phyloP scores from a whole-genome alignment of 2,888 invertebrate genomes.

The Camptogramma bilineatum region DNA sequence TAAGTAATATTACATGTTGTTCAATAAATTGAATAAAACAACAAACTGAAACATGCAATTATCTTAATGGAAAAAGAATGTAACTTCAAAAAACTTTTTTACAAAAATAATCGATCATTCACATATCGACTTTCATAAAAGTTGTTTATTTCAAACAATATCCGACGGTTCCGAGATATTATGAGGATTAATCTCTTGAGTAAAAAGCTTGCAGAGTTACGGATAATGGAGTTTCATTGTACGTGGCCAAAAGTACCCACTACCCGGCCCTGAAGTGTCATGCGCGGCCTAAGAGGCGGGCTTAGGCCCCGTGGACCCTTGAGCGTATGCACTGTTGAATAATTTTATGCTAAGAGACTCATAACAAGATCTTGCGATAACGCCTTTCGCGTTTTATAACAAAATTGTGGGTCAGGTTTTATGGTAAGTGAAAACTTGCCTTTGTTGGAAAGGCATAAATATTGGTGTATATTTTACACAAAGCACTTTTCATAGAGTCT shows the following conservation, averaged over 20 bases:
- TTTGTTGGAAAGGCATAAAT: neutral
- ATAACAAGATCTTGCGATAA: constrained; percentile 20
- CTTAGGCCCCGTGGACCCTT: constrained; percentile 22
- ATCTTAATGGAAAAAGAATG: constrained; percentile 9
- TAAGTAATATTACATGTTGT: neutral
- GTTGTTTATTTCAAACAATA: constrained; percentile 10
- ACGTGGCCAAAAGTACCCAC: constrained; percentile 54
- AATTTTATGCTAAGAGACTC: constrained; percentile 31
- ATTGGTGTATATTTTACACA: neutral
- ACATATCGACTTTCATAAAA: neutral
- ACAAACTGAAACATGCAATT: neutral
- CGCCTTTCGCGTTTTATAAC: constrained; percentile 17
- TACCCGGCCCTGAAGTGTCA: constrained; percentile 43
- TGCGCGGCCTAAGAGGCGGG: constrained; percentile 34
- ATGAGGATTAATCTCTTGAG: constrained; percentile 58
- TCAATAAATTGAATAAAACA: neutral
- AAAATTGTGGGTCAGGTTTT: constrained; percentile 2
- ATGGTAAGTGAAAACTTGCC: neutral
- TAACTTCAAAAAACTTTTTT: neutral
- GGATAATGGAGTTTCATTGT: constrained; percentile 80
- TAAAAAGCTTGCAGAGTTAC: constrained; percentile 52
- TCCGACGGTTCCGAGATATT: constrained; percentile 23
- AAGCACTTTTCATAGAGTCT: neutral
- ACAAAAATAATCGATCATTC: constrained; percentile 16
- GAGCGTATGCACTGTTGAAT: constrained; percentile 20